These are phyloP conservation scores for Willisornis vidua DNA, from an alignment of 2,113 vertebrate species.

Conservation along the genomic window DNA sequence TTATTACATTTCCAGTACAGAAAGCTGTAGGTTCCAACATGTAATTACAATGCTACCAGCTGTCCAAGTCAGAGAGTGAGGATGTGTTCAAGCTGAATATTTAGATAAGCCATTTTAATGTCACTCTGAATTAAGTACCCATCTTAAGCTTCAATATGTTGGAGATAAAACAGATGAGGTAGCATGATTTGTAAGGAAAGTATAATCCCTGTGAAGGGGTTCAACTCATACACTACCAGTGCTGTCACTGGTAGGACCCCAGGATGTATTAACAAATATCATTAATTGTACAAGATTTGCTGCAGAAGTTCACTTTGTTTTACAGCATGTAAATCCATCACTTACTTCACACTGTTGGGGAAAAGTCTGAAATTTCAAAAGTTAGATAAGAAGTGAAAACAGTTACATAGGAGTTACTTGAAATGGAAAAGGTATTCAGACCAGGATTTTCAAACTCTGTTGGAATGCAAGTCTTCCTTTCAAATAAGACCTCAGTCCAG, in stretches of 20 bases:
- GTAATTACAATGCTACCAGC: constrained; percentile 2
- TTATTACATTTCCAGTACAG: neutral
- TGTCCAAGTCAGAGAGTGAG: neutral
- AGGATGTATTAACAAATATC: neutral
- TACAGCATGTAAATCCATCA: neutral
- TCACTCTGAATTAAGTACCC: constrained; percentile 20
- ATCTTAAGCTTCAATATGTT: neutral
- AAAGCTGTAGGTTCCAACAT: neutral
- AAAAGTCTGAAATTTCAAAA: neutral
- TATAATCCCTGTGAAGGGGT: neutral
- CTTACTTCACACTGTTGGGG: neutral
- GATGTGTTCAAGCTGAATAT: constrained; percentile 18
- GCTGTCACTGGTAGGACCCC: neutral
- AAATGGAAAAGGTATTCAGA: neutral
- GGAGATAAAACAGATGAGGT: constrained; percentile 1
- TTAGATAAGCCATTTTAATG: constrained; percentile 23
- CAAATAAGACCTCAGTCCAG: neutral
- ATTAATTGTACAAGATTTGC: neutral
- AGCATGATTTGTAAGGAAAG: constrained; percentile 27
- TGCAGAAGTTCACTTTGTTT: neutral
- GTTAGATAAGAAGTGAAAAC: neutral
- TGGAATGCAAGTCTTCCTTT: neutral
- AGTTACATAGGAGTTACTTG: neutral
- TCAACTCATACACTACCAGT: neutral
- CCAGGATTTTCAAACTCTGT: neutral